Conservation (phyloP, 2,888 invertebrate genomes). For the Hirtodrosophila duncani region DNA sequence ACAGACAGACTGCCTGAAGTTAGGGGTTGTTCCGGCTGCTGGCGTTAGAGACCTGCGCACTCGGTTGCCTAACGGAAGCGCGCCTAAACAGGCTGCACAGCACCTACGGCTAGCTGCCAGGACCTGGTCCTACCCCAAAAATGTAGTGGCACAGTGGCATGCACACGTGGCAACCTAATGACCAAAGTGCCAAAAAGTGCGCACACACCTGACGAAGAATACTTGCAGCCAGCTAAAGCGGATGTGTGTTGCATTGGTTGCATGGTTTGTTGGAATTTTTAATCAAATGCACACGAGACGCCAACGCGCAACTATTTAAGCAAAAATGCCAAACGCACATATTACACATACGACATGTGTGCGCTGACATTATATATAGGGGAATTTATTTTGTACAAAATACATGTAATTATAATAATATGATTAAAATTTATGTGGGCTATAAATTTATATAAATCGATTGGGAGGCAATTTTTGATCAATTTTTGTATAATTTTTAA, state of each 20-base stretch:
- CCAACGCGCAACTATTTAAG: slow-evolving; percentile 48
- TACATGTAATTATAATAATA: too few relatives aligned
- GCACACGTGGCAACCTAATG: background rate
- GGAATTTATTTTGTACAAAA: too few relatives aligned
- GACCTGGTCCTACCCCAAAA: slow-evolving; percentile 61
- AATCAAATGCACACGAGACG: slow-evolving; percentile 37
- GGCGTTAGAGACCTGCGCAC: slow-evolving; percentile 72
- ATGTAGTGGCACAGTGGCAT: slow-evolving; percentile 18
- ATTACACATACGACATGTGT: slow-evolving; percentile 18
- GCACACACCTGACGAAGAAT: slow-evolving; percentile 7
- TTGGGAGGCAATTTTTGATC: too few relatives aligned
- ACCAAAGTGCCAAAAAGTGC: background rate
- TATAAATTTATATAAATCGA: too few relatives aligned
- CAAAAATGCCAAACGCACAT: slow-evolving; percentile 33
- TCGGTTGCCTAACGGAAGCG: slow-evolving; percentile 29
- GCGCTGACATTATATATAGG: too few relatives aligned
- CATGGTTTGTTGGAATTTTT: too few relatives aligned
- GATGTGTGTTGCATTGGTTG: too few relatives aligned
- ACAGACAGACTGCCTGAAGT: slow-evolving; percentile 19
- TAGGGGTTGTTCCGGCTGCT: slow-evolving; percentile 68
- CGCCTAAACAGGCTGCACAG: slow-evolving; percentile 46
- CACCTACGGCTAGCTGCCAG: slow-evolving; percentile 6
- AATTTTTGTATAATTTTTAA: too few relatives aligned
- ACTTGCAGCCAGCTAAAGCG: too few relatives aligned
- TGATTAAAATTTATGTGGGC: too few relatives aligned